Conservation (phyloP, 2,113 vertebrate species). For the Oplegnathus fasciatus region DNA sequence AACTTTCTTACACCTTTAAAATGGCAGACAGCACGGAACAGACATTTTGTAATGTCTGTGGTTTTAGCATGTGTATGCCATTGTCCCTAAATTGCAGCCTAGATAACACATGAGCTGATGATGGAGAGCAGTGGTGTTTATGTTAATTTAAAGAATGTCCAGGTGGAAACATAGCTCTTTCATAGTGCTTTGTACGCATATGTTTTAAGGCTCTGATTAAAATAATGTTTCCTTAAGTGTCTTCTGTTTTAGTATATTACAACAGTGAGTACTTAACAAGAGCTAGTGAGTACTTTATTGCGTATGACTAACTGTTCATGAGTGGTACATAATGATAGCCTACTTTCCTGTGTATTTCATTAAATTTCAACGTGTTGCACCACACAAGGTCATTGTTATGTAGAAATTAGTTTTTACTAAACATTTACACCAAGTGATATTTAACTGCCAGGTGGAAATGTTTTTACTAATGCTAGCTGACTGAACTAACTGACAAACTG, state of each 20-base stretch:
- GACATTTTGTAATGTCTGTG: slow-evolving; percentile 52
- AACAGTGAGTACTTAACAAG: background rate
- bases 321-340: background rate
- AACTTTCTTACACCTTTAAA: slow-evolving; percentile 60
- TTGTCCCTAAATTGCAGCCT: background rate
- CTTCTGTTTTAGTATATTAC: background rate
- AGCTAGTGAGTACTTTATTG: background rate
- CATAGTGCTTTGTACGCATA: background rate
- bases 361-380: no score
- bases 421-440: no score
- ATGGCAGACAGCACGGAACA: slow-evolving; percentile 38
- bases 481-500: no score
- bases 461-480: no score
- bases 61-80: background rate
- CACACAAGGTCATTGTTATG: no score
- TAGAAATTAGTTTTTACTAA: no score
- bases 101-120: background rate
- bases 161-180: background rate
- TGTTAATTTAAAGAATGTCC: background rate
- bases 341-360: no score
- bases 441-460: no score
- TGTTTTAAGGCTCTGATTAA: background rate
- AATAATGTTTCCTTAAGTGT: background rate
- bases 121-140: background rate
- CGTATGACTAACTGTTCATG: background rate